Conservation (phyloP, 2,797 vertebrate species). For the Anas flavirostris region DNA sequence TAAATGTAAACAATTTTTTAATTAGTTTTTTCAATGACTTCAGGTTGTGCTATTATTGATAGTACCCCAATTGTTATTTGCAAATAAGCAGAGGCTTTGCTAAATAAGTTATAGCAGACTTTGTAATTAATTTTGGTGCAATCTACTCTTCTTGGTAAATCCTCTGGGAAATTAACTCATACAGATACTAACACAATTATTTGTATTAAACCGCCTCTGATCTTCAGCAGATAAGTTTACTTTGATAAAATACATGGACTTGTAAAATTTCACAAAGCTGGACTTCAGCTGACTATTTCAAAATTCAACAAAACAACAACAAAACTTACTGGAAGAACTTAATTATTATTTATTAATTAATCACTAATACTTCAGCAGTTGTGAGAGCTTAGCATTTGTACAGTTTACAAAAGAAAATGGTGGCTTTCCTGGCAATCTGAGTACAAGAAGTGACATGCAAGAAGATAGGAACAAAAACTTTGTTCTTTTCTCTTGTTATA, state of each 20-base stretch:
- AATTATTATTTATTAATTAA: neutral
- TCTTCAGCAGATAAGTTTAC: neutral
- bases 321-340: neutral
- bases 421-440: neutral
- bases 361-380: neutral
- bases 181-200: constrained; percentile 16
- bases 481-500: neutral
- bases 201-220: neutral
- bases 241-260: neutral
- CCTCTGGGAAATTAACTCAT: constrained; percentile 44
- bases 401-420: neutral
- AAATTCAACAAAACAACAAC: neutral
- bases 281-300: neutral
- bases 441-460: neutral
- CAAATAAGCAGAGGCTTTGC: constrained; percentile 7
- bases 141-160: constrained; percentile 24
- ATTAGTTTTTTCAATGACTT: constrained; percentile 43
- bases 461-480: neutral
- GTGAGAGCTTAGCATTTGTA: neutral
- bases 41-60: constrained; percentile 10
- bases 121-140: constrained; percentile 53
- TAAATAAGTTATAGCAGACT: constrained; percentile 51
- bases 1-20: constrained; percentile 59
- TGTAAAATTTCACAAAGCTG: neutral
- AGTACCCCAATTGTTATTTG: neutral